Conservation (phyloP, 2,888 invertebrate genomes). For the Lasioglossum malachurum region DNA sequence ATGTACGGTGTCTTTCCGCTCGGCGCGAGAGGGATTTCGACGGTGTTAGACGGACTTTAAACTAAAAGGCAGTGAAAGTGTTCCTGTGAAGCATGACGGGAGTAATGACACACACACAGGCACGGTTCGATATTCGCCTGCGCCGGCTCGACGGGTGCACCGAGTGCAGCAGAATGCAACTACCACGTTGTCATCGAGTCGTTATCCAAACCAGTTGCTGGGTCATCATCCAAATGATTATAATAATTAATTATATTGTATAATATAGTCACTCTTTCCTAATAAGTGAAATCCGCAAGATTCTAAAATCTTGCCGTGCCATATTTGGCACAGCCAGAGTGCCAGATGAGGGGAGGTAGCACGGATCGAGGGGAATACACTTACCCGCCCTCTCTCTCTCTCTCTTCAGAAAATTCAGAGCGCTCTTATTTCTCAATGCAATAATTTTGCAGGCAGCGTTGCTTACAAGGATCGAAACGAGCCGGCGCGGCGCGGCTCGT, state of each 20-base stretch:
- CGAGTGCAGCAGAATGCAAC: slow-evolving; percentile 3
- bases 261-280: too few relatives aligned
- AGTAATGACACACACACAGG: slow-evolving; percentile 80
- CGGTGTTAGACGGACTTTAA: slow-evolving; percentile 74
- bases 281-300: too few relatives aligned
- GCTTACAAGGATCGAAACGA: slow-evolving; percentile 67
- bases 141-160: slow-evolving; percentile 16
- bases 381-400: too few relatives aligned
- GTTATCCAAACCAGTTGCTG: slow-evolving; percentile 33
- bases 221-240: background rate
- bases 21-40: slow-evolving; percentile 65
- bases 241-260: too few relatives aligned
- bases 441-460: slow-evolving; percentile 65
- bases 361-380: too few relatives aligned
- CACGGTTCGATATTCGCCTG: slow-evolving; percentile 27
- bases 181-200: background rate
- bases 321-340: too few relatives aligned
- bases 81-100: slow-evolving; percentile 81
- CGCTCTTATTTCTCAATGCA: slow-evolving; percentile 9
- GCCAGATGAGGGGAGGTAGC: too few relatives aligned
- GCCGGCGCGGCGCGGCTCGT: slow-evolving; percentile 37
- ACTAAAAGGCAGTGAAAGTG: slow-evolving; percentile 83
- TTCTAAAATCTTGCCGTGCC: too few relatives aligned
- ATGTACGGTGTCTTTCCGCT: slow-evolving; percentile 31
- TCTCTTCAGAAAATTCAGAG: background rate